Conservation (phyloP, 2,888 invertebrate genomes). For the Agrochola litura region DNA sequence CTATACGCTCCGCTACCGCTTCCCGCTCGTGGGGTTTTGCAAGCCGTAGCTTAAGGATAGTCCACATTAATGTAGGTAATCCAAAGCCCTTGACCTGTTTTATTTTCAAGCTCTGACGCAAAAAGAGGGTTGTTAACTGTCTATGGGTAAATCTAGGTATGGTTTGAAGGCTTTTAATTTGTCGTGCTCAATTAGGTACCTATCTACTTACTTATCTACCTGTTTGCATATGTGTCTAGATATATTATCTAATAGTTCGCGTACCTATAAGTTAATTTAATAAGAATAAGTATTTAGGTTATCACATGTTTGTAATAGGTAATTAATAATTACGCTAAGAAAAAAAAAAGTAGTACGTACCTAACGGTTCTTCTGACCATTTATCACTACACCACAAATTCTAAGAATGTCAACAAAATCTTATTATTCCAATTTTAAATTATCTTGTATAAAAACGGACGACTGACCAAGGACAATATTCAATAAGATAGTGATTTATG, state of each 20-base stretch:
- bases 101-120: not conserved
- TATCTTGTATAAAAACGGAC: conserved; percentile 47
- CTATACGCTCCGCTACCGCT: not conserved
- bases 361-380: conserved; percentile 25
- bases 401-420: conserved; percentile 29
- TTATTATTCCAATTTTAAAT: conserved; percentile 46
- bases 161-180: not conserved
- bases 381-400: conserved; percentile 30
- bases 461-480: conserved; percentile 57
- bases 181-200: not conserved
- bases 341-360: not conserved
- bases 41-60: conserved; percentile 5
- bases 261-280: no score
- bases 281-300: not conserved
- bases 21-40: not conserved
- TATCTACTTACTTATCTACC: not conserved
- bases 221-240: not conserved
- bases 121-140: not conserved
- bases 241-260: not conserved
- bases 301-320: not conserved
- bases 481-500: conserved; percentile 65
- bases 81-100: conserved; percentile 35
- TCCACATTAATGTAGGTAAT: conserved; percentile 24
- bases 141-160: not conserved
- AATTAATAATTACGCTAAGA: not conserved